A percentile compares a stretch with the other conserved stretches of the same genome.
phyloP scores from a whole-genome alignment of 1,140 invertebrate genomes.

The Cyphomyrmex costatus region DNA sequence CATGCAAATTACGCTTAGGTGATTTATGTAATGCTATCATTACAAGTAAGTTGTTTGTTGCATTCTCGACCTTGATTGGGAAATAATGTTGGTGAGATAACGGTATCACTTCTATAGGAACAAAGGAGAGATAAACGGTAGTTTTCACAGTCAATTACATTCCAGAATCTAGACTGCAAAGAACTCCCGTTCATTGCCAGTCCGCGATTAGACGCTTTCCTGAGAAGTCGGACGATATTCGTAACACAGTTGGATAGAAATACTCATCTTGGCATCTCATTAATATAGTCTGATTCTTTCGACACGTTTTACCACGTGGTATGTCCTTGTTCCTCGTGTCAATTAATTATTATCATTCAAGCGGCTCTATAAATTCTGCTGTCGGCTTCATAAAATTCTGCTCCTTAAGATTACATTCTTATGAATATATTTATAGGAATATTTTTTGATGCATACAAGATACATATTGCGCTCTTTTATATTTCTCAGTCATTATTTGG shows the following conservation, averaged over 20 bases:
- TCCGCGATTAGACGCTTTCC: not conserved
- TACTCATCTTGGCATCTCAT: not conserved
- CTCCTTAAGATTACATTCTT: too few species aligned
- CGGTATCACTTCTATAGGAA: not conserved
- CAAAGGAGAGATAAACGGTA: not conserved
- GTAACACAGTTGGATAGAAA: not conserved
- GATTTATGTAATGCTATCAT: too few species aligned
- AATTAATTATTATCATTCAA: not conserved
- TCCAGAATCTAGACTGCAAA: not conserved
- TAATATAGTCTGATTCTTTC: not conserved
- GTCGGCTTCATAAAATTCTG: too few species aligned
- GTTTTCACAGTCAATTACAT: not conserved
- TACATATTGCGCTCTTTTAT: not conserved
- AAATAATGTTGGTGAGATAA: not conserved
- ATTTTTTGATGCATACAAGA: not conserved
- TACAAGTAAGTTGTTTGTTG: too few species aligned
- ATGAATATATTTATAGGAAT: not conserved
- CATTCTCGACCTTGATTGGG: too few species aligned
- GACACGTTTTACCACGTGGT: not conserved
- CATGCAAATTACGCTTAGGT: too few species aligned
- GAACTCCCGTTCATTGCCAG: not conserved
- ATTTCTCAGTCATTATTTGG: not conserved
- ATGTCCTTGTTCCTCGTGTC: not conserved
- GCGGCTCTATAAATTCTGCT: too few species aligned
- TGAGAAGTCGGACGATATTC: not conserved